These are phyloP conservation scores for Nephrocerus scutellatus DNA, from an alignment of 2,888 invertebrate species.

Conservation along the genomic window DNA sequence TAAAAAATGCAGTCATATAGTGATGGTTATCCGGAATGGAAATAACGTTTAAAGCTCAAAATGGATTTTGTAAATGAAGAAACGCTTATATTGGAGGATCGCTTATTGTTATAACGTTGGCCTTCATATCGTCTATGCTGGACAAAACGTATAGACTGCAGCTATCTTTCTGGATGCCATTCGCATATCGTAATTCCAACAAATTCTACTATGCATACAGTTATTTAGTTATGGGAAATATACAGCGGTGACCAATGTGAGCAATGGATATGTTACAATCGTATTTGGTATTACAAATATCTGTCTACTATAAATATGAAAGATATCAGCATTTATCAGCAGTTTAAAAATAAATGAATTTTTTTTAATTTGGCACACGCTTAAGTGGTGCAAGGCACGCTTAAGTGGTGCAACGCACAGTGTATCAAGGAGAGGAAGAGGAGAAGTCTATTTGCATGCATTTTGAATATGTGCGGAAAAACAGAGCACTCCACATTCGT, in stretches of 20 bases:
- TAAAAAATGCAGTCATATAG: too few relatives aligned
- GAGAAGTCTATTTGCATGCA: too few relatives aligned
- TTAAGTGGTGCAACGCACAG: too few relatives aligned
- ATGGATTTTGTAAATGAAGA: background rate
- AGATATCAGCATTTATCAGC: too few relatives aligned
- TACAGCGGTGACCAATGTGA: slow-evolving; percentile 4
- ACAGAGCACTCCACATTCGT: too few relatives aligned
- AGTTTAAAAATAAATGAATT: too few relatives aligned
- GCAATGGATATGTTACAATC: slow-evolving; percentile 10
- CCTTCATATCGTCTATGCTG: background rate
- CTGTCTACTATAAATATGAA: slow-evolving; percentile 4
- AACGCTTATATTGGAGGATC: slow-evolving; percentile 4
- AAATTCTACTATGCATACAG: slow-evolving; percentile 8
- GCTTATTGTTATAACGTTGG: background rate
- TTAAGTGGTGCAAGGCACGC: too few relatives aligned
- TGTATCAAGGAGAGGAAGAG: too few relatives aligned
- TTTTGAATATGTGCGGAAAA: too few relatives aligned
- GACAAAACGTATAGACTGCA: slow-evolving; percentile 5
- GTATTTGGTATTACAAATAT: slow-evolving; percentile 4
- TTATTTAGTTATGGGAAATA: slow-evolving; percentile 6
- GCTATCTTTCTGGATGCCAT: slow-evolving; percentile 14
- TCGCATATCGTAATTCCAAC: slow-evolving; percentile 6
- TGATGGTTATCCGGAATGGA: too few relatives aligned
- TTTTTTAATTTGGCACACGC: too few relatives aligned
- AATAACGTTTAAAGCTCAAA: background rate